phyloP scores from a whole-genome alignment of 2,797 vertebrate species.

The Dipus sagitta region DNA sequence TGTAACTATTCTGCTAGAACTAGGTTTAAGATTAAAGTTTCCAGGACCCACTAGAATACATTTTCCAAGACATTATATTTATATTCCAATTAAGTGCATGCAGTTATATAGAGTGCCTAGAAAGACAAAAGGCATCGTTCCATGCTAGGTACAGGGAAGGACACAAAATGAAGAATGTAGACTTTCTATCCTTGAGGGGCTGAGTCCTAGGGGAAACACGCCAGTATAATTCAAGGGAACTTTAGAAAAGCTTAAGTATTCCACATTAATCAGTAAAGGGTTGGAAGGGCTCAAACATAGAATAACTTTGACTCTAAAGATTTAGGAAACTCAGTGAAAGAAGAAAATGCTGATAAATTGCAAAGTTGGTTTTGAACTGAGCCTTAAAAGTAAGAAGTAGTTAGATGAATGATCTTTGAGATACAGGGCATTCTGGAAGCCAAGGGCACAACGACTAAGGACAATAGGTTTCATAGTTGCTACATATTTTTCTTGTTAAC shows the following conservation, averaged over 20 bases:
- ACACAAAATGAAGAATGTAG: background rate
- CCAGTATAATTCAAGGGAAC: background rate
- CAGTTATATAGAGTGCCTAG: background rate
- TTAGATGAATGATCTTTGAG: background rate
- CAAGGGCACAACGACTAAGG: background rate
- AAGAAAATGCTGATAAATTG: too few species aligned
- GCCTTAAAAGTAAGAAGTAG: background rate
- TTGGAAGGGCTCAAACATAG: background rate
- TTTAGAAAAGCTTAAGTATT: background rate
- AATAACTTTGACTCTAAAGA: background rate
- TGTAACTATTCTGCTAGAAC: conserved; percentile 45
- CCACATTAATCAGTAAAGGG: background rate
- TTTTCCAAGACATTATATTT: conserved; percentile 44
- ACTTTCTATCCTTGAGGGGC: background rate
- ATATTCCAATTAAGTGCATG: conserved; percentile 52
- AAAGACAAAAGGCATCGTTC: background rate
- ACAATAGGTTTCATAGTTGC: background rate
- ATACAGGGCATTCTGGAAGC: background rate
- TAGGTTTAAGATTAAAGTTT: conserved; percentile 59
- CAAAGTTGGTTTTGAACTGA: background rate
- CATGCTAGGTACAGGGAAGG: background rate
- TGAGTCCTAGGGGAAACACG: background rate
- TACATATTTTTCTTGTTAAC: background rate
- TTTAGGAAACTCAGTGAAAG: background rate
- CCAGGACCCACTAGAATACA: background rate